A percentile compares a stretch with the other conserved stretches of the same genome.
Conservation (phyloP, 2,113 vertebrate genomes). For the Probosciger aterrimus region DNA sequence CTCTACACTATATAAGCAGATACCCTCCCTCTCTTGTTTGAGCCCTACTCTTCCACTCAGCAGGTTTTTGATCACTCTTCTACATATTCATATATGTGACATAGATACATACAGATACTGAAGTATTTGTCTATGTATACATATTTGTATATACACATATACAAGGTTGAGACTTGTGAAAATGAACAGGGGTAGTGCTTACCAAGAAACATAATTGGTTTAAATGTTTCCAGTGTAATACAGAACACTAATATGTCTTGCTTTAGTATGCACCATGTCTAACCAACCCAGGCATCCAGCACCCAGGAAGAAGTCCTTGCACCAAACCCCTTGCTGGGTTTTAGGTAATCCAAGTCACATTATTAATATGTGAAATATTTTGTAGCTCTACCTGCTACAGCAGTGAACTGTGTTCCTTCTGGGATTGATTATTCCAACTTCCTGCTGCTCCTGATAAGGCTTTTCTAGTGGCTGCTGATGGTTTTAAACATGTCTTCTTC, state of each 20-base stretch:
- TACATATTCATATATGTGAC: not conserved
- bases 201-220: not conserved
- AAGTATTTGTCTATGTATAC: no score
- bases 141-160: not conserved
- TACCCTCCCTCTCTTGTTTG: not conserved
- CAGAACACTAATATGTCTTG: not conserved
- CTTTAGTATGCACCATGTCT: not conserved
- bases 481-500: slow-evolving; percentile 6
- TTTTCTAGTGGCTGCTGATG: slow-evolving; percentile 19
- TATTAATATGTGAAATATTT: not conserved
- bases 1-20: not conserved
- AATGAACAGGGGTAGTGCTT: not conserved
- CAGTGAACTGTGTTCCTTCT: not conserved
- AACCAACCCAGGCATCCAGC: not conserved
- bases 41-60: not conserved
- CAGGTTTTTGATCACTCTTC: not conserved
- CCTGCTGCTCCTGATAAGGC: slow-evolving; percentile 8
- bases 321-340: not conserved
- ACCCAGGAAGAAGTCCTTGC: not conserved
- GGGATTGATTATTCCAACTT: slow-evolving; percentile 20
- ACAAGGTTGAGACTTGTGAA: not conserved
- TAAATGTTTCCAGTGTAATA: not conserved
- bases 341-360: not conserved
- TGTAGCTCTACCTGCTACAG: not conserved
- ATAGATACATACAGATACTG: not conserved